Evolutionary conservation across 2,888 invertebrate genomes (phyloP), one percentile per base, ranked within the genome.

Genomic region (Drosophila ustulata): DNA sequence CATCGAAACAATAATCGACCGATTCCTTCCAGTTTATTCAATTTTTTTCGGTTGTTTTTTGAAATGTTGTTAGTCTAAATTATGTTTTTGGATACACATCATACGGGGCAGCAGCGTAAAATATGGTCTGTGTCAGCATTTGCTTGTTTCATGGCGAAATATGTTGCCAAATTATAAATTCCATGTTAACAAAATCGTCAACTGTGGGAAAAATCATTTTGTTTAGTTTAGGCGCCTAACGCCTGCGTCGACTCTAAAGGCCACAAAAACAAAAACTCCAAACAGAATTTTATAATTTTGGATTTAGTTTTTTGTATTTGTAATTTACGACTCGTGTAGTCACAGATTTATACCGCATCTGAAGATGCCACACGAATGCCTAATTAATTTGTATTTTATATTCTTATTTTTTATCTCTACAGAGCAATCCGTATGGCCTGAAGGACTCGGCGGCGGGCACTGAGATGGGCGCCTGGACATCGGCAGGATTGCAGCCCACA

Each of bases 391-490:
- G 18, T 45, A 7, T 56, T n/a, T 30, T 52, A 32, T 11, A 34
- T 64, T 28, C 23, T 43, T 49, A 25, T 52, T 45, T 37, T 51
- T 66, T 25, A 51, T 72, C 28, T 32, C 95, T 95, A 78, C 95
- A 97, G 97, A 96, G 97, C 93, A 97, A 97, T 94, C 97, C 97
- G 80, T 97, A 97, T 93, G 96, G 95, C 86, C 93, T 97, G 93
- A 97, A 97, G 94, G 96, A 96, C 91, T 94, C 95, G 77, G 95
- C 96, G 93, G 94, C 96, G 89, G 95, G 96, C 90, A 95, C 96
- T 59, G 97, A 97, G 93, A 97, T 97, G 96, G 95, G 96, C 74
- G 97, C 97, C 88, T 97, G 97, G 97, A 97, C 97, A 87, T 96
- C 97, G 75, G 97, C 97, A 71, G 97, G 97, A 71, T 94, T 97